These are phyloP conservation scores for Oncorhynchus keta DNA, from an alignment of 2,113 vertebrate genomes.

Conservation along the genomic window DNA sequence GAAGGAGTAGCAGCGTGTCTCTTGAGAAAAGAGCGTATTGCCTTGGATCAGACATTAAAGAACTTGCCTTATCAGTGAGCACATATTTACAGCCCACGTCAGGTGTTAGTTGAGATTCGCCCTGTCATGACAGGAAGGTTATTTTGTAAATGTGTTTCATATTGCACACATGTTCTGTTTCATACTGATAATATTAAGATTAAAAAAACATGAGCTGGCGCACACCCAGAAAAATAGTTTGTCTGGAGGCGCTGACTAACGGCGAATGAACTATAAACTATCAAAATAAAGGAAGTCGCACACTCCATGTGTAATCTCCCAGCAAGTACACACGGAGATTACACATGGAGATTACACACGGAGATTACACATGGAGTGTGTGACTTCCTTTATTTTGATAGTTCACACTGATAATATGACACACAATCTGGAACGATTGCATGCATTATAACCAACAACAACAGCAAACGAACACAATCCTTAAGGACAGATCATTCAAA, in stretches of 20 bases:
- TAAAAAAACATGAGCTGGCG: too few species aligned
- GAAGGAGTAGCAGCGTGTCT: background rate
- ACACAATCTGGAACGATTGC: background rate
- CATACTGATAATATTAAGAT: background rate
- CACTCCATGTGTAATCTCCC: too few species aligned
- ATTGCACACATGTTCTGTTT: background rate
- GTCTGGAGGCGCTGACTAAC: too few species aligned
- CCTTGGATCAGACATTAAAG: constrained; percentile 7
- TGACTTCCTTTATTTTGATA: too few species aligned
- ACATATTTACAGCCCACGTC: background rate
- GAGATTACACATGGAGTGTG: too few species aligned
- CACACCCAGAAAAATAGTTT: too few species aligned
- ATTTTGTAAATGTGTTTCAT: background rate
- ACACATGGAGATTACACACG: too few species aligned
- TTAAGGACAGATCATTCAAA: background rate
- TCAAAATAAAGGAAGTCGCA: too few species aligned
- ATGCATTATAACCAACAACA: background rate
- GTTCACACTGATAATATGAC: background rate
- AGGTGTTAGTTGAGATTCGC: background rate
- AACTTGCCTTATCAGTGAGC: background rate
- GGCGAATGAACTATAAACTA: too few species aligned
- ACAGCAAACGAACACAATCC: background rate
- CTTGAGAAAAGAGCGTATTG: background rate
- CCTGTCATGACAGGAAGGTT: background rate
- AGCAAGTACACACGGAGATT: too few species aligned